These are phyloP conservation scores for Cydia splendana DNA, from an alignment of 1,140 invertebrate species.

Conservation along the genomic window DNA sequence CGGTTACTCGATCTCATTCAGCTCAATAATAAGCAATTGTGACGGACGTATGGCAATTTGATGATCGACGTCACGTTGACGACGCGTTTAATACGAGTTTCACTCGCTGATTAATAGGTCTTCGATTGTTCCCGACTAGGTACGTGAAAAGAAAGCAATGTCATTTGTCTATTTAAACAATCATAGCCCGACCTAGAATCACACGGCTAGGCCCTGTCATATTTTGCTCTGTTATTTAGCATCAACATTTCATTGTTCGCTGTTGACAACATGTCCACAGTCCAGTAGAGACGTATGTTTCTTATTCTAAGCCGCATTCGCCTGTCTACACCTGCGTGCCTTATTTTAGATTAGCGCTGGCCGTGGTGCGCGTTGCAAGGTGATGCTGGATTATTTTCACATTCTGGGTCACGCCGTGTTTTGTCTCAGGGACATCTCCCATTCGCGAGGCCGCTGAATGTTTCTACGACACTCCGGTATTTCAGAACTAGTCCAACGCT, in stretches of 20 bases:
- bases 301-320: conserved; percentile 55
- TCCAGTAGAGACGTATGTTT: conserved; percentile 32
- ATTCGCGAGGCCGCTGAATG: conserved; percentile 46
- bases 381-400: conserved; percentile 72
- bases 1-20: conserved; percentile 42
- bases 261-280: conserved; percentile 41
- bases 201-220: conserved; percentile 36
- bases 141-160: conserved; percentile 27
- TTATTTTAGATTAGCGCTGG: conserved; percentile 68
- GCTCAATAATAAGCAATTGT: conserved; percentile 41
- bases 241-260: conserved; percentile 41
- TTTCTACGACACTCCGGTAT: conserved; percentile 46
- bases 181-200: conserved; percentile 31
- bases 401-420: conserved; percentile 70
- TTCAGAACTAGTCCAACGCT: conserved; percentile 42
- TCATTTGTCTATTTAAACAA: conserved; percentile 36
- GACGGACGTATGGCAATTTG: conserved; percentile 4
- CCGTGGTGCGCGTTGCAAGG: conserved; percentile 65
- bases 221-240: conserved; percentile 41
- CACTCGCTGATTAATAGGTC: conserved; percentile 22
- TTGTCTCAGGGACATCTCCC: conserved; percentile 69
- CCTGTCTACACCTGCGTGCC: conserved; percentile 62
- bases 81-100: conserved; percentile 21
- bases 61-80: conserved; percentile 14
- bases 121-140: conserved; percentile 15